These are phyloP conservation scores for Hartigia nigra DNA, from an alignment of 2,888 invertebrate genomes.

Conservation along the genomic window DNA sequence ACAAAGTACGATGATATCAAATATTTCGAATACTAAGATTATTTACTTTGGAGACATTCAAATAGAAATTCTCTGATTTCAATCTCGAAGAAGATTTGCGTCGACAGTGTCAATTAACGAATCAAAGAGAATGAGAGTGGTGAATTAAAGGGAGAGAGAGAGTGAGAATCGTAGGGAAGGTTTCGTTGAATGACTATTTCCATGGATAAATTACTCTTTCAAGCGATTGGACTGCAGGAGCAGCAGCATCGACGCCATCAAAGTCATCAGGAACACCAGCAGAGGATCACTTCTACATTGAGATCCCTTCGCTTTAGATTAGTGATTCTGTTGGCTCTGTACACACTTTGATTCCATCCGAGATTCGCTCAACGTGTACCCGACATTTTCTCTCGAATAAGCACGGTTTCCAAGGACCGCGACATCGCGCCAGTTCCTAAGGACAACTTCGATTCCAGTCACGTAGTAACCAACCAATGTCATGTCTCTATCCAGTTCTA, in stretches of 20 bases:
- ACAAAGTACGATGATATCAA: not conserved
- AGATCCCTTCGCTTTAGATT: slow-evolving; percentile 27
- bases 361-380: slow-evolving; percentile 19
- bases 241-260: not conserved
- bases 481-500: slow-evolving; percentile 47
- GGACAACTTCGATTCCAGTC: slow-evolving; percentile 48
- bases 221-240: not conserved
- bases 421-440: not conserved
- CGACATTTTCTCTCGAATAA: slow-evolving; percentile 8
- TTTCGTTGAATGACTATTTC: not conserved
- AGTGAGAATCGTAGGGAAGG: slow-evolving; percentile 1
- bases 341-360: slow-evolving; percentile 37
- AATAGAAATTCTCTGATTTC: too few relatives aligned
- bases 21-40: too few relatives aligned
- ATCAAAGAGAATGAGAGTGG: not conserved
- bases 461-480: slow-evolving; percentile 54
- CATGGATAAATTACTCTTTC: not conserved
- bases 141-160: not conserved
- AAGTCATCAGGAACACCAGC: not conserved
- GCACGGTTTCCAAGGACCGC: slow-evolving; percentile 25
- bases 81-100: not conserved
- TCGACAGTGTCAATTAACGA: not conserved
- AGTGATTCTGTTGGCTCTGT: slow-evolving; percentile 24
- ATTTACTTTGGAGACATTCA: too few relatives aligned
- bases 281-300: slow-evolving; percentile 5